A percentile compares a stretch with the other conserved stretches of the same genome.
Conservation (phyloP, 2,888 invertebrate genomes). For the Athetis lepigone region DNA sequence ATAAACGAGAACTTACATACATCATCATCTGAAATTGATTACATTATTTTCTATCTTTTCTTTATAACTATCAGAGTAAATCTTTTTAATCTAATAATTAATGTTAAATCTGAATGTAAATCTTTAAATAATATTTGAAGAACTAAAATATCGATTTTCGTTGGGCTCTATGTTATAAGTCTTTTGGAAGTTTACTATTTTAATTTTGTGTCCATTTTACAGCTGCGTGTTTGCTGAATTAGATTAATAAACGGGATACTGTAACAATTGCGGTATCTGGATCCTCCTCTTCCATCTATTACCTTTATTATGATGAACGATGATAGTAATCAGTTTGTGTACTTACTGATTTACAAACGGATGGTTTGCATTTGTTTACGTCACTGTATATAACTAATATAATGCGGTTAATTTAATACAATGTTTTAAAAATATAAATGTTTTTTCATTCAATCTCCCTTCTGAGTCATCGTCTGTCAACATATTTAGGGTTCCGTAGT, state of each 20-base stretch:
- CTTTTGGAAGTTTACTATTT: conserved; percentile 74
- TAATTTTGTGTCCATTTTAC: conserved; percentile 67
- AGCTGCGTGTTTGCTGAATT: conserved; percentile 64
- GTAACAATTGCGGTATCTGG: conserved; percentile 64
- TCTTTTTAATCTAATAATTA: too few relatives aligned
- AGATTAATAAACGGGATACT: conserved; percentile 65
- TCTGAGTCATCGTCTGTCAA: too few relatives aligned
- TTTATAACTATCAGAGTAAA: too few relatives aligned
- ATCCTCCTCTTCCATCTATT: conserved; percentile 41
- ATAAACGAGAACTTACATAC: neutral
- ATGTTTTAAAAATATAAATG: conserved; percentile 84
- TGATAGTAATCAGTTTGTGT: conserved; percentile 67
- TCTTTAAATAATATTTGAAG: neutral
- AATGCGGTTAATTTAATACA: conserved; percentile 90
- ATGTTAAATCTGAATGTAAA: conserved; percentile 3
- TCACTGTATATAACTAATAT: conserved; percentile 89
- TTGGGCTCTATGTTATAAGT: conserved; percentile 58
- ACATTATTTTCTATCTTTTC: neutral
- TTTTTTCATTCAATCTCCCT: conserved; percentile 27
- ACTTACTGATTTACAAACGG: conserved; percentile 67
- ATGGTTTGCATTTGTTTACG: conserved; percentile 88
- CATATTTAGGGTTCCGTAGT: too few relatives aligned
- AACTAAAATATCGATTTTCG: conserved; percentile 21
- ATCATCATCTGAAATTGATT: neutral
- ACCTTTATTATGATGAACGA: conserved; percentile 61